Evolutionary conservation across 2,113 vertebrate species (phyloP), one percentile per base, ranked within the genome.

Genomic region (Colossoma macropomum): DNA sequence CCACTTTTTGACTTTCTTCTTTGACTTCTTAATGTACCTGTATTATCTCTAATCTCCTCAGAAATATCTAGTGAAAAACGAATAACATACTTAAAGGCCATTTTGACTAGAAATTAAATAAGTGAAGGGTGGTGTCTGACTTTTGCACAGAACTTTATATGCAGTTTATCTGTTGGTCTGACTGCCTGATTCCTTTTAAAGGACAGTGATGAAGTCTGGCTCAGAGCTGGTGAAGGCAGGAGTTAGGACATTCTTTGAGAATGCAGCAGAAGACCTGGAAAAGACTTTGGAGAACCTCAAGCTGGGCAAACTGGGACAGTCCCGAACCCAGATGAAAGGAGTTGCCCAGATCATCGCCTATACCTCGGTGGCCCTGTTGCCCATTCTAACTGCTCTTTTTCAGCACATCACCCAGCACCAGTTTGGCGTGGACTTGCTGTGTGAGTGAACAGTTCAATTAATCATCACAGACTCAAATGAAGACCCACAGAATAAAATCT

Each of bases 181-280:
- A 76, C 25, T 23, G 4, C 21, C 23, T 62, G 4, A 16, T 10
- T 41, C 25, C 59, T 9, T 45, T 7, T 65, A 21, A 88, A 99
- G 98, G 87, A 99, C 97, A 0, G 97, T 99, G 88, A 98, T 99
- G 97, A 99, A 98, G 91, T 98, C 97, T 0, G 97, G 98, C 82
- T 95, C 96, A 0, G 98, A 99, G 92, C 92, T 98, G 86, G 97
- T 99, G 83, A 99, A 99, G 90, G 97, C 96, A 0, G 96, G 96
- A 17, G 87, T 99, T 1, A 93, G 95, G 72, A 89, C 94, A 0
- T 98, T 99, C 94, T 99, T 99, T 87, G 97, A 99, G 91, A 98
- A 96, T 62, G 97, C 97, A 12, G 95, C 97, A 0, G 98, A 99
- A 93, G 98, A 99, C 88, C 92, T 98, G 77, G 93, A 95, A 84